Base-by-base conservation (phyloP, 2,113 vertebrate genomes). In the Halcyon malimbica region DNA sequence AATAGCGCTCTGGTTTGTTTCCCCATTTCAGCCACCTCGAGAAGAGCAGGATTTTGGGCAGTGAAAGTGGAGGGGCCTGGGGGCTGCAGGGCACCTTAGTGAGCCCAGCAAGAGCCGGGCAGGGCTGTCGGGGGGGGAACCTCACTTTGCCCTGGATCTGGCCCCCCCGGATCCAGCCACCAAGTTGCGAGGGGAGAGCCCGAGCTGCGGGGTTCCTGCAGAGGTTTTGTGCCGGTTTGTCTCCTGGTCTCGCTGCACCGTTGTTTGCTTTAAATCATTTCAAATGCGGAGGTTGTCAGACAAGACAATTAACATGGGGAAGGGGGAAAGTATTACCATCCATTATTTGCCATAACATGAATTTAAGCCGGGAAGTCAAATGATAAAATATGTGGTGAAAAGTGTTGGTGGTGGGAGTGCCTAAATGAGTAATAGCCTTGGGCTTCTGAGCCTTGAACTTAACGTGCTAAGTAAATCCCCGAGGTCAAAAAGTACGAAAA, bases 261-360 rank as follows among this genome's bases (percentile, higher is more conserved):
- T 95, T 94, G 77, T 94, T 95, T 95, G 93, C 91, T 95, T 81
- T 97, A 97, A 97, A 97, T 97, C 96, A 96, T 89, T 91, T 83
- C 89, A 11, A 85, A 96, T 67, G 96, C 92, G 69, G 93, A 92
- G 94, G 84, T 94, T 97, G 92, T 94, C 96, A 95, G 90, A 91
- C 88, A 89, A 94, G 91, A 94, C 95, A 97, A 97, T 97, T 96
- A 97, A 95, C 95, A 96, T 77, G 93, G 95, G 93, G 95, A 95
- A 89, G 96, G 93, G 95, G 94, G 94, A 94, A 96, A 95, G 94
- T 94, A 95, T 97, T 97, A 97, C 97, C 95, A 97, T 97, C 97
- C 95, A 95, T 97, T 97, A 97, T 97, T 96, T 96, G 96, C 96
- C 94, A 70, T 97, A 97, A 97, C 93, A 93, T 96, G 94, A 96